These are phyloP conservation scores for Apis mellifera DNA, from an alignment of 1,140 invertebrate genomes.

Conservation along the genomic window DNA sequence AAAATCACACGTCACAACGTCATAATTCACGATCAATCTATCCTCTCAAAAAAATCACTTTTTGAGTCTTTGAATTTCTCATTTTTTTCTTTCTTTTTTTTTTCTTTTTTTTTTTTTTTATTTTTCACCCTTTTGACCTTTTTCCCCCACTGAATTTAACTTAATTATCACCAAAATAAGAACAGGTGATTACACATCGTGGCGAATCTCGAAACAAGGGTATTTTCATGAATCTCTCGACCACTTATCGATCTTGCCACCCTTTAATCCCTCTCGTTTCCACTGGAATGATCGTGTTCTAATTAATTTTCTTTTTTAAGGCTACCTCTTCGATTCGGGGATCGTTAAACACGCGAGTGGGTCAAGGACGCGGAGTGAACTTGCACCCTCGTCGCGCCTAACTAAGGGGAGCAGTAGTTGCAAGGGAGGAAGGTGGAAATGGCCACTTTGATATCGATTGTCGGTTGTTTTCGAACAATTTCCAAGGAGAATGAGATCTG, in stretches of 20 bases:
- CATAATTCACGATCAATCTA: conserved; percentile 16
- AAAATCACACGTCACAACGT: conserved; percentile 40
- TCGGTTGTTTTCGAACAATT: neutral
- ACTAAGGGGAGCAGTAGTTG: neutral
- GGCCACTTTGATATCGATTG: neutral
- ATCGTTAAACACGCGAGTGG: conserved; percentile 24
- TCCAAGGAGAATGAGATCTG: neutral
- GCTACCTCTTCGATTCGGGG: neutral
- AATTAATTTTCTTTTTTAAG: conserved; percentile 14
- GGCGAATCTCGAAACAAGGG: too few relatives aligned
- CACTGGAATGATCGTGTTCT: neutral
- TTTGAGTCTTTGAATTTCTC: neutral
- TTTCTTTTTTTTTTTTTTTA: too few relatives aligned
- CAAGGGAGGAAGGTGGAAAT: neutral
- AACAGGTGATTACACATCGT: neutral
- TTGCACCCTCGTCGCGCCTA: neutral
- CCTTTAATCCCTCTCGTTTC: neutral
- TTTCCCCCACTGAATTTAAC: too few relatives aligned
- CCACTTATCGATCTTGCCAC: neutral
- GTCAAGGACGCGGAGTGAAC: conserved; percentile 34
- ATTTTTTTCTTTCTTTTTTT: neutral
- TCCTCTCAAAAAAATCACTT: neutral
- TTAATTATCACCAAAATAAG: too few relatives aligned
- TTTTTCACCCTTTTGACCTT: neutral
- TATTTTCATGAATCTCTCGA: too few relatives aligned